Percentiles rank a stretch among this genome's conserved stretches.
Conservation (phyloP, 2,113 vertebrate species). For the Apteryx owenii region DNA sequence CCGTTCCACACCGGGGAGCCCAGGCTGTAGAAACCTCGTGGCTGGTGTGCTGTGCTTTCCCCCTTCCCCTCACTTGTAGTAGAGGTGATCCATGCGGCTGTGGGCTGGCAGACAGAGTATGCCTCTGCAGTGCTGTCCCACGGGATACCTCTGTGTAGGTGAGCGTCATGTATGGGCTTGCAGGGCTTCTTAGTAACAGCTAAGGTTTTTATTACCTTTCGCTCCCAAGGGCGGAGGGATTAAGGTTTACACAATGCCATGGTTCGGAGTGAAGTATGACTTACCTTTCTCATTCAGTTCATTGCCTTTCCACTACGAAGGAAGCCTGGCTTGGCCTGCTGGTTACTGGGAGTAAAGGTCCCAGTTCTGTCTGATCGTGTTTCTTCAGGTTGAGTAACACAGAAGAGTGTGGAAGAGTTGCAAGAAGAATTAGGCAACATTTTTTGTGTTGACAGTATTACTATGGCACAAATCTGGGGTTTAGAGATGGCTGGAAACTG, state of each 20-base stretch:
- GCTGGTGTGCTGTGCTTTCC: neutral
- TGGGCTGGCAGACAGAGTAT: neutral
- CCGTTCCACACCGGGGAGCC: fast-evolving
- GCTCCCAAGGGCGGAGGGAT: neutral
- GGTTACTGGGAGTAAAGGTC: neutral
- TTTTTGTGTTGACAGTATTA: fast-evolving
- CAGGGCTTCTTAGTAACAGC: neutral
- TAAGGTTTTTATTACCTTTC: neutral
- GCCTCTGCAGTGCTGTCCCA: fast-evolving
- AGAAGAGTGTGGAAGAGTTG: neutral
- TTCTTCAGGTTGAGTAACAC: neutral
- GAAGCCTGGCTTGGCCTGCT: neutral
- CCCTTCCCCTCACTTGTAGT: neutral
- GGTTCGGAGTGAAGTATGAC: neutral
- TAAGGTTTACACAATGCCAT: neutral
- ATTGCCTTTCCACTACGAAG: neutral
- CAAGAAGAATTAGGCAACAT: neutral
- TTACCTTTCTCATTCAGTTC: neutral
- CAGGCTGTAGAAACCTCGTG: fast-evolving
- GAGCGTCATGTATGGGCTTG: neutral
- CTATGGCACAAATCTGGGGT: neutral
- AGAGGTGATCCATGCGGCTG: neutral
- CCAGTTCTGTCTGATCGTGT: fast-evolving
- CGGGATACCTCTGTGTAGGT: neutral
- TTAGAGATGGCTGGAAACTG: neutral